Base-by-base conservation (phyloP, 2,888 invertebrate species). In the Congeria kusceri region DNA sequence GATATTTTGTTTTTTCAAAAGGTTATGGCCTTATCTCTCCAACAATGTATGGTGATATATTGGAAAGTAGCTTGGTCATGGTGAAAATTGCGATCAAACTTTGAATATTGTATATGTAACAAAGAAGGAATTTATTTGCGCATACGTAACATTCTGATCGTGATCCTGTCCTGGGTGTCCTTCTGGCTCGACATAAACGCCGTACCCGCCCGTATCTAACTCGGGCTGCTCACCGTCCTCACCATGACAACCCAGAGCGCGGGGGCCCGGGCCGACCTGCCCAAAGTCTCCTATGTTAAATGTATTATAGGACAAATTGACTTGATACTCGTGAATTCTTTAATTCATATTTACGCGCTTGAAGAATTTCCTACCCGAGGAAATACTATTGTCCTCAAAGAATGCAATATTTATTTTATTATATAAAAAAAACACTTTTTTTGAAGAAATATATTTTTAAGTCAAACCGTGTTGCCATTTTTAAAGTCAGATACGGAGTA, bases 151-250 rank as follows among this genome's bases (percentile, higher is more conserved):
- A 92, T 93, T 66, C 92, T 94, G 53, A 92, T 94, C 28, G 94
- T 95, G 27, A 94, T 94, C 28, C 92, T 95, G 63, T 94, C 94
- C 4, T 94, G 97, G 97, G 97, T 97, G 0, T 96, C 96, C 0
- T 94, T 94, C 89, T 94, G 94, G 94, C 77, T 92, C 39, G 87
- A 89, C 73, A 70, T 87, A 9, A 88, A 89, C 56, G 88, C 89
- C 53, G 86, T 87, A n/a, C 88, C 89, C 15, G 90, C 89, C 15
- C 64, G 88, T 44, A 86, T 88, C 23, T 88, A 87, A n/a, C 69
- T 87, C 20, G 85, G 88, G 5, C 83, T 86, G 23, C 80, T 87
- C 25, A 88, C 87, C 3, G 88, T 90, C 1, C 84, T 89, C 25
- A 89, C 89, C 58, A 90, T 90, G 89, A 90, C 89, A 32, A 89